These are phyloP conservation scores for Tricholaema leucomelas DNA, from an alignment of 2,113 vertebrate species.

Conservation along the genomic window DNA sequence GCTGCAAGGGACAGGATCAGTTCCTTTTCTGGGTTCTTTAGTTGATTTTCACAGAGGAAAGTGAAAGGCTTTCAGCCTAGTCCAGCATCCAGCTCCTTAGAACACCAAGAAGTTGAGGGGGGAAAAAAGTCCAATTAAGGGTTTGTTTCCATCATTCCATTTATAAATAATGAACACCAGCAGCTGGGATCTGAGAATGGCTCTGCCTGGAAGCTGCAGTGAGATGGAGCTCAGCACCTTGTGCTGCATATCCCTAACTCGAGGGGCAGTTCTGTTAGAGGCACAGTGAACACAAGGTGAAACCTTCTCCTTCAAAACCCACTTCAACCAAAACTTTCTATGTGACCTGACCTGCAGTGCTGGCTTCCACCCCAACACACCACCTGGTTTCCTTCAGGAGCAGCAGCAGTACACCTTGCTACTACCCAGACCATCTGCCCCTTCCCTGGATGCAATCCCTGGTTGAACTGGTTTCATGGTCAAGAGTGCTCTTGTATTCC, in stretches of 20 bases:
- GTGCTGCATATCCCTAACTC: not conserved
- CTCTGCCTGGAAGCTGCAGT: not conserved
- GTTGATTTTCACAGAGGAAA: not conserved
- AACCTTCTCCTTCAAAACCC: not conserved
- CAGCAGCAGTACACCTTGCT: constrained; percentile 3
- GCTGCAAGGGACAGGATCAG: not conserved
- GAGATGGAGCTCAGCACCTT: not conserved
- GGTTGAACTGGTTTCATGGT: not conserved
- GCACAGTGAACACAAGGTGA: not conserved
- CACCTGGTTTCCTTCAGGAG: not conserved
- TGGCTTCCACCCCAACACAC: not conserved
- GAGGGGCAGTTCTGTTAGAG: not conserved
- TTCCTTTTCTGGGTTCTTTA: not conserved
- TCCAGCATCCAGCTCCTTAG: not conserved
- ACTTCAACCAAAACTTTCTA: not conserved
- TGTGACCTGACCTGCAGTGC: not conserved
- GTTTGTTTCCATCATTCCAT: not conserved
- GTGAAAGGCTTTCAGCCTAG: not conserved
- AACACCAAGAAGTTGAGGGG: not conserved
- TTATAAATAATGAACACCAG: constrained; percentile 37
- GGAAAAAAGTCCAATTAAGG: not conserved
- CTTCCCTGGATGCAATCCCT: not conserved
- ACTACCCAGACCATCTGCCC: not conserved
- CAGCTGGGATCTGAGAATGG: not conserved
- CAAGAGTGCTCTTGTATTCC: not conserved